Conservation (phyloP, 1,140 invertebrate species). For the Drosophila bipectinata region DNA sequence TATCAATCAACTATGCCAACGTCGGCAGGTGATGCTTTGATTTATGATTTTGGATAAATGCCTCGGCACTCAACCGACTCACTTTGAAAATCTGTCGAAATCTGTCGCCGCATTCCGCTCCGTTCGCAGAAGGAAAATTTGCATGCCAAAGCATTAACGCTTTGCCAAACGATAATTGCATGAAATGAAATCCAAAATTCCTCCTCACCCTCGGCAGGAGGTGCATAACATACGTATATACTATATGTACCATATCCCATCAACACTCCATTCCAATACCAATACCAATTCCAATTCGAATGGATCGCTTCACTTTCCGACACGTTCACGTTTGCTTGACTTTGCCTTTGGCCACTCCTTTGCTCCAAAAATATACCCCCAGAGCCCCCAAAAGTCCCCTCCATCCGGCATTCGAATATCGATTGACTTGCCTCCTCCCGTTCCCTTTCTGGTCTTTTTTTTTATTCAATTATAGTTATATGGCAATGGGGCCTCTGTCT, state of each 20-base stretch:
- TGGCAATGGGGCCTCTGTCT: constrained; percentile 19
- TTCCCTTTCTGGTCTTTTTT: constrained; percentile 30
- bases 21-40: constrained; percentile 44
- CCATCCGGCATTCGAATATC: constrained; percentile 52
- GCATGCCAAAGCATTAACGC: constrained; percentile 78
- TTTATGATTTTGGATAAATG: constrained; percentile 52
- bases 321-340: constrained; percentile 62
- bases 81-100: constrained; percentile 21
- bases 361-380: constrained; percentile 11
- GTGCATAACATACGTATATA: neutral
- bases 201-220: neutral
- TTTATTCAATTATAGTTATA: constrained; percentile 78
- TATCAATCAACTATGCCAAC: constrained; percentile 45
- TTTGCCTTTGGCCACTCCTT: constrained; percentile 63
- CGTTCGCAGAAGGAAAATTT: constrained; percentile 54
- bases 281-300: constrained; percentile 41
- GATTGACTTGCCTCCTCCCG: constrained; percentile 51
- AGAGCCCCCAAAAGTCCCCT: neutral
- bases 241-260: neutral
- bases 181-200: constrained; percentile 59
- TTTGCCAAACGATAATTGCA: constrained; percentile 71
- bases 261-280: constrained; percentile 1
- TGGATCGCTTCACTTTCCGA: constrained; percentile 53
- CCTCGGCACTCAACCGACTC: constrained; percentile 34
- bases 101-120: constrained; percentile 63